Conservation (phyloP, 2,113 vertebrate genomes). For the Podarcis muralis region DNA sequence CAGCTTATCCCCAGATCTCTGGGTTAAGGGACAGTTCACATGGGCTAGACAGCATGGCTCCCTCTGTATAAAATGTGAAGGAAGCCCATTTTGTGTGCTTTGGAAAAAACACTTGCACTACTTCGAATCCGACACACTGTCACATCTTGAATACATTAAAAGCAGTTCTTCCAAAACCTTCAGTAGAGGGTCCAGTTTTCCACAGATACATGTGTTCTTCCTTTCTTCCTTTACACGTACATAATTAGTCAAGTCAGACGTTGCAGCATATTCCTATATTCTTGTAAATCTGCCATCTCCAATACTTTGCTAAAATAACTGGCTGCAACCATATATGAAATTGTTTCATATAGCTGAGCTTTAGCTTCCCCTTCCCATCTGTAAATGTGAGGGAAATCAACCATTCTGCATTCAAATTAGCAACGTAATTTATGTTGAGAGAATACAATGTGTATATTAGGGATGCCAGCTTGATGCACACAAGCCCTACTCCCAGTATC, state of each 20-base stretch:
- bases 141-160: background rate
- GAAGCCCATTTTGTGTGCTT: background rate
- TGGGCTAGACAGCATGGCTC: background rate
- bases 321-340: background rate
- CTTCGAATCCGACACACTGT: background rate
- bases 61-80: background rate
- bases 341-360: background rate
- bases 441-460: background rate
- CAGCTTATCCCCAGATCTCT: background rate
- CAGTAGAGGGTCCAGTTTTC: background rate
- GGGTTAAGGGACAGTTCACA: background rate
- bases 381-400: background rate
- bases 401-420: background rate
- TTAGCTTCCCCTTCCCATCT: background rate
- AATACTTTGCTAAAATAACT: background rate
- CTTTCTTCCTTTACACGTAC: background rate
- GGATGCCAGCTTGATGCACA: no score
- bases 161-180: background rate
- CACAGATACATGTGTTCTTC: background rate
- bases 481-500: no score
- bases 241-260: background rate
- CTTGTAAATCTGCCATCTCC: background rate
- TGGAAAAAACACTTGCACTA: background rate
- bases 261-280: background rate
- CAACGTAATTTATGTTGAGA: background rate